A percentile compares a stretch with the other conserved stretches of the same genome.
Evolutionary conservation across 2,888 invertebrate species (phyloP).

Genomic region (Buathra laborator): DNA sequence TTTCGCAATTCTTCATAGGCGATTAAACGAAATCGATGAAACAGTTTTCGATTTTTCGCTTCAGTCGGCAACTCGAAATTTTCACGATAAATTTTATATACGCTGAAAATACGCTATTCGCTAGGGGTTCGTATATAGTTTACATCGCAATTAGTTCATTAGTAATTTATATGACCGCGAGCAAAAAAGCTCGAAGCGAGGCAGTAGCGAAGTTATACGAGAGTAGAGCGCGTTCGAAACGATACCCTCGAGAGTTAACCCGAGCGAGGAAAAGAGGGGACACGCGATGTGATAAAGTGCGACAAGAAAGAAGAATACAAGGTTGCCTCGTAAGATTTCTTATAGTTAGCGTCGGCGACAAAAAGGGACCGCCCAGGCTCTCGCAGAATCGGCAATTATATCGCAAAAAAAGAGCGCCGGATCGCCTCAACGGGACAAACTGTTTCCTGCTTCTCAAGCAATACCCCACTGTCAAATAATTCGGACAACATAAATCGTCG

Average conservation of each 20-base stretch:
- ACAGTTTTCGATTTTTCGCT: not conserved
- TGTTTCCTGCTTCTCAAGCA: conserved; percentile 77
- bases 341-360: conserved; percentile 71
- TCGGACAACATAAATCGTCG: conserved; percentile 76
- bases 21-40: not conserved
- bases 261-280: conserved; percentile 65
- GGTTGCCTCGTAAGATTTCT: conserved; percentile 69
- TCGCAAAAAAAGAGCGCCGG: conserved; percentile 75
- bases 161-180: not conserved
- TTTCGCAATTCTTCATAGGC: conserved; percentile 16
- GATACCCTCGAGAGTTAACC: conserved; percentile 54
- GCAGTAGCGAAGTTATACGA: conserved; percentile 15
- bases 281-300: conserved; percentile 68
- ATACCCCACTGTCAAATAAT: conserved; percentile 75
- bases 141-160: conserved; percentile 2
- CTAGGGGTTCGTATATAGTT: not conserved
- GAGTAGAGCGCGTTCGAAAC: conserved; percentile 41
- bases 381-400: conserved; percentile 80
- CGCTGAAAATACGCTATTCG: not conserved
- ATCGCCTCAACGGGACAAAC: conserved; percentile 68
- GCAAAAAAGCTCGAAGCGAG: conserved; percentile 20
- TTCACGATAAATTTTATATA: not conserved
- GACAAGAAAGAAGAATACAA: conserved; percentile 59
- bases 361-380: conserved; percentile 78
- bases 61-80: not conserved